A percentile compares a stretch with the other conserved stretches of the same genome.
Evolutionary conservation across 1,140 invertebrate genomes (phyloP).

Genomic region (Papilio machaon): DNA sequence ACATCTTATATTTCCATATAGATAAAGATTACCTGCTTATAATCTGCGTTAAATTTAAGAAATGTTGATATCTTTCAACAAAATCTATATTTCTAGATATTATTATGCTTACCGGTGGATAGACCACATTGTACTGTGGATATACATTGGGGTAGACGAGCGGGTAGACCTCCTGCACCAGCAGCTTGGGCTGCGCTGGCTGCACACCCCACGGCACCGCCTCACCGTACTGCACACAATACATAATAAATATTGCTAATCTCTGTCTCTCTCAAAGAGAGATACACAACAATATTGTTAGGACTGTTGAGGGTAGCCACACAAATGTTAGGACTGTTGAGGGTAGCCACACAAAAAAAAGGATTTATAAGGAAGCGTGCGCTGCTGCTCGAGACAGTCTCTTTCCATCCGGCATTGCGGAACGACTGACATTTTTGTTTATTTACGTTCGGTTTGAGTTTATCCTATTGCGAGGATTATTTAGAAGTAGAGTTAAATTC

Average conservation of each 20-base stretch:
- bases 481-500: too few relatives aligned
- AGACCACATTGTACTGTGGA: conserved; percentile 61
- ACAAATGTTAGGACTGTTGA: too few relatives aligned
- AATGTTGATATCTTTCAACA: background rate
- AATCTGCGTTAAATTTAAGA: background rate
- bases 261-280: background rate
- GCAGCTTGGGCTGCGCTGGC: conserved; percentile 50
- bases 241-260: background rate
- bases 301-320: too few relatives aligned
- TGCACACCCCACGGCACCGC: conserved; percentile 53
- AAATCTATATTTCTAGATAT: background rate
- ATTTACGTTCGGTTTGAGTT: too few relatives aligned
- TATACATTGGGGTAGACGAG: conserved; percentile 60
- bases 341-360: too few relatives aligned
- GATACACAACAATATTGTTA: background rate
- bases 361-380: too few relatives aligned
- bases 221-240: conserved; percentile 53
- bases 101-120: conserved; percentile 56
- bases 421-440: too few relatives aligned
- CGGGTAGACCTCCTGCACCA: conserved; percentile 63
- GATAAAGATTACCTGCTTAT: too few relatives aligned
- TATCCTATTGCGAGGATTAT: too few relatives aligned
- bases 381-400: too few relatives aligned
- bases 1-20: too few relatives aligned
- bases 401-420: too few relatives aligned